Evolutionary conservation across 2,113 vertebrate species (phyloP).

Genomic region (Lathamus discolor): DNA sequence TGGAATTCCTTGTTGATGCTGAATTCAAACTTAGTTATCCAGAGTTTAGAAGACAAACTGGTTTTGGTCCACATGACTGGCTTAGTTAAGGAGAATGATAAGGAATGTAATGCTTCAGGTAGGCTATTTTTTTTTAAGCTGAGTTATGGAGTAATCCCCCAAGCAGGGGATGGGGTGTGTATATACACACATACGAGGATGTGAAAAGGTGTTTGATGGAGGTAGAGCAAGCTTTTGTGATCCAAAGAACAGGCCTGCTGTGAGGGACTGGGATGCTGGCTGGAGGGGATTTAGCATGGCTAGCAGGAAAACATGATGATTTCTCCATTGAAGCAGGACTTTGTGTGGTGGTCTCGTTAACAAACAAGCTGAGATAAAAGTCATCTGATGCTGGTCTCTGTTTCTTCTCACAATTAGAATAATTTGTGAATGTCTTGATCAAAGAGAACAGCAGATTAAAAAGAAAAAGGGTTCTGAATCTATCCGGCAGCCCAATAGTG

Average conservation of each 20-base stretch:
- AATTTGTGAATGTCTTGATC: neutral
- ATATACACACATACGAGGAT: neutral
- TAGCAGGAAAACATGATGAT: neutral
- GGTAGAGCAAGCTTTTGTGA: neutral
- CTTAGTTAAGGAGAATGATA: neutral
- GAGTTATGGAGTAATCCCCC: neutral
- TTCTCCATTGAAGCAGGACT: neutral
- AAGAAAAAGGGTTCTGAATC: neutral
- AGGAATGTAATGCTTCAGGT: neutral
- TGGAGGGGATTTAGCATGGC: neutral
- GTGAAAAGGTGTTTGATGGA: neutral
- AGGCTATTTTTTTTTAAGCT: neutral
- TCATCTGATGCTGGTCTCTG: neutral
- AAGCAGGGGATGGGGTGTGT: neutral
- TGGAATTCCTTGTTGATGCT: neutral
- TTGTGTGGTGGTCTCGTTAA: neutral
- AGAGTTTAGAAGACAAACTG: neutral
- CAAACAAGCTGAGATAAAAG: neutral
- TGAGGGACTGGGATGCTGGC: neutral
- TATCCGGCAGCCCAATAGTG: neutral
- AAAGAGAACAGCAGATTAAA: neutral
- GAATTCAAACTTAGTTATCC: neutral
- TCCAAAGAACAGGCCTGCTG: no score
- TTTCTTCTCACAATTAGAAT: neutral
- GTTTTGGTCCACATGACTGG: neutral